These are phyloP conservation scores for Pristionchus japonicus DNA, from an alignment of 2,888 invertebrate genomes.

Conservation along the genomic window DNA sequence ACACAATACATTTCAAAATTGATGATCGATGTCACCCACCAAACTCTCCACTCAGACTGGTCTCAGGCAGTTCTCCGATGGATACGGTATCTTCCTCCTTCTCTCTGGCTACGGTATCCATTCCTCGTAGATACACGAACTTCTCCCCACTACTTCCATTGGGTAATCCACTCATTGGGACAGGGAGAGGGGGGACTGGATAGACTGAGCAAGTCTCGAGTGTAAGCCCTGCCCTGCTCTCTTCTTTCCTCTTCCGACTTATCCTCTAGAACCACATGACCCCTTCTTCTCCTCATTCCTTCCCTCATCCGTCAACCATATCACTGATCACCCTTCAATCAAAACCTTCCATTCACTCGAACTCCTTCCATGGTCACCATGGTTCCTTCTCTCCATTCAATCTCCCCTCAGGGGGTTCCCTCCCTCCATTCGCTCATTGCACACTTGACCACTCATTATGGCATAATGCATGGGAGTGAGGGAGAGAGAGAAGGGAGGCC, in stretches of 20 bases:
- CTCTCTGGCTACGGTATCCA: not conserved
- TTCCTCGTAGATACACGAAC: slow-evolving; percentile 31
- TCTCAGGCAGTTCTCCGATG: not conserved
- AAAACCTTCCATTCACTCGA: not conserved
- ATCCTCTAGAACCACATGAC: slow-evolving; percentile 38
- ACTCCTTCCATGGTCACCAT: not conserved
- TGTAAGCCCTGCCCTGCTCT: slow-evolving; percentile 27
- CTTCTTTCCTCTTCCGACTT: slow-evolving; percentile 38
- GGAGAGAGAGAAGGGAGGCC: not conserved
- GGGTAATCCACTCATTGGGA: slow-evolving; percentile 11
- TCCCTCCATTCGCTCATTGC: not conserved
- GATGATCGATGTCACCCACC: not conserved
- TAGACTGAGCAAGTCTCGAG: not conserved
- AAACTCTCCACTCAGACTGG: not conserved
- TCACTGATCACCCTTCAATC: not conserved
- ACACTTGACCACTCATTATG: slow-evolving; percentile 22
- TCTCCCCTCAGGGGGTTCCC: not conserved
- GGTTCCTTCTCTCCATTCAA: not conserved
- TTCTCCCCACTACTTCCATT: not conserved
- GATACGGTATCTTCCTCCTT: not conserved
- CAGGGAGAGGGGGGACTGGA: not conserved
- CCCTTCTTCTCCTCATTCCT: not conserved
- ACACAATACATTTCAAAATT: not conserved
- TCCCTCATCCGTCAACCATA: slow-evolving; percentile 3
- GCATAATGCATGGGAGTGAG: not conserved